phyloP scores from a whole-genome alignment of 2,888 invertebrate genomes.

The Muscina levida region DNA sequence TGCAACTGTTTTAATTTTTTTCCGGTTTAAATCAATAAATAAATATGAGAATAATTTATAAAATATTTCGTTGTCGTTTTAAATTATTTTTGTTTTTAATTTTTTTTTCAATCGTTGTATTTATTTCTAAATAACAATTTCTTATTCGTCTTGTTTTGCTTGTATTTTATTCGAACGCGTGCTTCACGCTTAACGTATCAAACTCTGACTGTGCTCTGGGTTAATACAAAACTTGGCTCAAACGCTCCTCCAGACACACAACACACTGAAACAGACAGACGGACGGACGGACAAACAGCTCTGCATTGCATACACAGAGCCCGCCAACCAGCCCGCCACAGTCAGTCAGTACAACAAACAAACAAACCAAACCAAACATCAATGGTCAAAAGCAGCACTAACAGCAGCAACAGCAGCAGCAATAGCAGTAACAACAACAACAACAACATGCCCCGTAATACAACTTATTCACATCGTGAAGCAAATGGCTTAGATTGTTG shows the following conservation, averaged over 20 bases:
- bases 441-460: not conserved
- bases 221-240: constrained; percentile 66
- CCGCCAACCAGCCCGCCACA: constrained; percentile 12
- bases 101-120: constrained; percentile 33
- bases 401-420: constrained; percentile 38
- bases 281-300: not conserved
- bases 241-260: constrained; percentile 41
- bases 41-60: constrained; percentile 10
- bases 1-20: not conserved
- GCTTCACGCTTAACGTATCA: constrained; percentile 67
- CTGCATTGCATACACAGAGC: constrained; percentile 10
- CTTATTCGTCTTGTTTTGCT: constrained; percentile 12
- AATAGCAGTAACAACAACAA: constrained; percentile 21
- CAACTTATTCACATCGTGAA: constrained; percentile 19
- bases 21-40: not conserved
- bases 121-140: not conserved
- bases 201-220: constrained; percentile 68
- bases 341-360: no score
- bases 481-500: constrained; percentile 43
- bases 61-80: constrained; percentile 34
- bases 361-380: constrained; percentile 40
- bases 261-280: no score
- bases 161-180: constrained; percentile 52
- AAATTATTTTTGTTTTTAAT: constrained; percentile 12
- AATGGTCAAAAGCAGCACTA: constrained; percentile 58